Percentiles rank a stretch among this genome's conserved stretches.
These are phyloP conservation scores for Vombatus ursinus DNA, from an alignment of 2,113 vertebrate species.

Conservation along the genomic window DNA sequence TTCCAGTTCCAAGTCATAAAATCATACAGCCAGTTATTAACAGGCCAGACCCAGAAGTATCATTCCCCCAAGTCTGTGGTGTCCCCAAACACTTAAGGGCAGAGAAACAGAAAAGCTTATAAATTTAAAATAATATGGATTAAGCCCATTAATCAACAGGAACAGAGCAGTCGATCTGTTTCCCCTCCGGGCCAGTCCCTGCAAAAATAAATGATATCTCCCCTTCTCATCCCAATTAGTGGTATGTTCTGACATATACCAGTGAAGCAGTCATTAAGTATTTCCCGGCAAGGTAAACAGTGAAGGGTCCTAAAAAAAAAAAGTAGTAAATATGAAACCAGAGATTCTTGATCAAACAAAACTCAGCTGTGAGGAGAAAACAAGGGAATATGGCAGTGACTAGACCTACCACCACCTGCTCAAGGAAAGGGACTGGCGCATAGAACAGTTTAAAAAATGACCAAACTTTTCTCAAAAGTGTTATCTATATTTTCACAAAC, in stretches of 20 bases:
- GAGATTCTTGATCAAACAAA: slow-evolving; percentile 6
- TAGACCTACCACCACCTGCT: background rate
- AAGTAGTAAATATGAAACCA: background rate
- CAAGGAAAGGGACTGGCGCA: slow-evolving; percentile 7
- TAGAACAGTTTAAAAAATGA: background rate
- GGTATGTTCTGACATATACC: background rate
- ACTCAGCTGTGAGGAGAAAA: background rate
- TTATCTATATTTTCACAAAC: background rate
- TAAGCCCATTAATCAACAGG: slow-evolving; percentile 1
- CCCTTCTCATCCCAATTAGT: background rate
- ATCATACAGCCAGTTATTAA: slow-evolving; percentile 21
- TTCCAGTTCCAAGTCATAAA: slow-evolving; percentile 38
- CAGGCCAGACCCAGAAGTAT: background rate
- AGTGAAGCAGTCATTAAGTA: background rate
- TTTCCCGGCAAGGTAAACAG: slow-evolving; percentile 4
- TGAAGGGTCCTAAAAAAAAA: background rate
- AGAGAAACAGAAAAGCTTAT: background rate
- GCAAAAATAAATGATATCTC: slow-evolving; percentile 22
- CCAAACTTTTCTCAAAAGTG: background rate
- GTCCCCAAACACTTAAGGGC: background rate
- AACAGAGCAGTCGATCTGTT: slow-evolving; percentile 1
- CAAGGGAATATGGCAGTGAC: background rate
- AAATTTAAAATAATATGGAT: background rate
- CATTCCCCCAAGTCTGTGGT: background rate
- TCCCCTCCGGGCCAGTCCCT: slow-evolving; percentile 18